Percentiles rank a stretch among this genome's conserved stretches.
Conservation (phyloP, 2,113 vertebrate species). For the Lamprologus callipterus region DNA sequence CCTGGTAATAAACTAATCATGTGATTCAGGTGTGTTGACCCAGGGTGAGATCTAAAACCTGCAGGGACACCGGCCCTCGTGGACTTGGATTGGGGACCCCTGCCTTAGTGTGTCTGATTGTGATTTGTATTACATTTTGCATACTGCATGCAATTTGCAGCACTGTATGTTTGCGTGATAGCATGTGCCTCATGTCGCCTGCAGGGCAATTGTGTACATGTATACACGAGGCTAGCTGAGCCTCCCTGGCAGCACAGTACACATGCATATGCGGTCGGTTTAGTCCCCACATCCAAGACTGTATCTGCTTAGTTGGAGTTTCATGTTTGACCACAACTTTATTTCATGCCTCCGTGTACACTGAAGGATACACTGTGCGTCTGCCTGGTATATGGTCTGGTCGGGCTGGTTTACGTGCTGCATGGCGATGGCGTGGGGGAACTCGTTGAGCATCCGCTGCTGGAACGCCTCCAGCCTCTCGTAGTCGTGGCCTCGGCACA, state of each 20-base stretch:
- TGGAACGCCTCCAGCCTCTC: constrained; percentile 98
- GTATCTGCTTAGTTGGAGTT: not conserved
- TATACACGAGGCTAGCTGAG: not conserved
- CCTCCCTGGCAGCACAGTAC: not conserved
- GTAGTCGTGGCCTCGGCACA: constrained; percentile 97
- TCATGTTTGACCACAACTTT: not conserved
- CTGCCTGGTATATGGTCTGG: constrained; percentile 97
- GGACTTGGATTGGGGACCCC: accelerated
- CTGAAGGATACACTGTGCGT: constrained; percentile 93
- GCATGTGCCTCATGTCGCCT: not conserved
- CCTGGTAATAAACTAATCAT: not conserved
- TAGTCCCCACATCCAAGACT: not conserved
- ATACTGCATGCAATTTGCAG: not conserved
- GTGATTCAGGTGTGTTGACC: not conserved
- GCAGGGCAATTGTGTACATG: not conserved
- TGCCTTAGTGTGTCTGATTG: not conserved
- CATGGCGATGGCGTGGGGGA: constrained; percentile 98
- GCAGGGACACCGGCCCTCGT: not conserved
- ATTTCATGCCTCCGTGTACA: not conserved
- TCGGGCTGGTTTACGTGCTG: constrained; percentile 98
- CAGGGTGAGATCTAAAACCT: not conserved
- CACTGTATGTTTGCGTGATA: not conserved
- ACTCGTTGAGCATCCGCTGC: constrained; percentile 97
- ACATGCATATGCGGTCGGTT: not conserved
- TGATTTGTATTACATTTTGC: not conserved